These are phyloP conservation scores for Poecilus cupreus DNA, from an alignment of 2,888 invertebrate species.

Conservation along the genomic window DNA sequence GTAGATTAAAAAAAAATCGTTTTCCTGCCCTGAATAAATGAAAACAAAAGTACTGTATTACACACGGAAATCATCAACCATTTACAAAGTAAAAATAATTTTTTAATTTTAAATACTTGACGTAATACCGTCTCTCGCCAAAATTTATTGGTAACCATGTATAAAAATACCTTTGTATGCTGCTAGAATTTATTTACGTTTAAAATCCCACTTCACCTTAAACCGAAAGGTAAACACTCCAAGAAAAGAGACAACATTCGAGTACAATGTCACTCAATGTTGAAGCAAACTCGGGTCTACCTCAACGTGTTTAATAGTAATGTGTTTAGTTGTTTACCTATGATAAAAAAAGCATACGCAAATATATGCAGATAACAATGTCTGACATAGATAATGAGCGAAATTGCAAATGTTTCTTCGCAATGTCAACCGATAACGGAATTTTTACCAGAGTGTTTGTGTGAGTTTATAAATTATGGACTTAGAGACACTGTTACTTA, in stretches of 20 bases:
- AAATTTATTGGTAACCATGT: constrained; percentile 19
- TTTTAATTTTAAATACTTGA: constrained; percentile 28
- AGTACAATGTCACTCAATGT: neutral
- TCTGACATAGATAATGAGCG: constrained; percentile 6
- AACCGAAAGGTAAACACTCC: neutral
- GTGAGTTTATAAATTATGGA: neutral
- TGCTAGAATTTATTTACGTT: neutral
- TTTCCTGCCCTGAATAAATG: too few species aligned
- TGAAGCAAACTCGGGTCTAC: neutral
- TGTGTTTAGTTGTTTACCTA: neutral
- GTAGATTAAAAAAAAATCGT: too few species aligned
- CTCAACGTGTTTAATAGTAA: constrained; percentile 1
- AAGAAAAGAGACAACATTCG: neutral
- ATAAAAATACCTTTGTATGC: constrained; percentile 17
- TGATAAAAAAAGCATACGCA: constrained; percentile 14
- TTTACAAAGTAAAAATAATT: constrained; percentile 12
- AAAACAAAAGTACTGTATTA: too few species aligned
- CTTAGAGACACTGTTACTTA: neutral
- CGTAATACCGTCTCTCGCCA: constrained; percentile 8
- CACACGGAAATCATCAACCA: constrained; percentile 12
- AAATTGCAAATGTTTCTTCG: neutral
- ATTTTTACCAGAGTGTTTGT: neutral
- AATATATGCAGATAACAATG: constrained; percentile 21
- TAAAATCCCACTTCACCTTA: neutral
- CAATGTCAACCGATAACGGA: neutral